Conservation (phyloP, 2,113 vertebrate species). For the Protobothrops flavoviridis region DNA sequence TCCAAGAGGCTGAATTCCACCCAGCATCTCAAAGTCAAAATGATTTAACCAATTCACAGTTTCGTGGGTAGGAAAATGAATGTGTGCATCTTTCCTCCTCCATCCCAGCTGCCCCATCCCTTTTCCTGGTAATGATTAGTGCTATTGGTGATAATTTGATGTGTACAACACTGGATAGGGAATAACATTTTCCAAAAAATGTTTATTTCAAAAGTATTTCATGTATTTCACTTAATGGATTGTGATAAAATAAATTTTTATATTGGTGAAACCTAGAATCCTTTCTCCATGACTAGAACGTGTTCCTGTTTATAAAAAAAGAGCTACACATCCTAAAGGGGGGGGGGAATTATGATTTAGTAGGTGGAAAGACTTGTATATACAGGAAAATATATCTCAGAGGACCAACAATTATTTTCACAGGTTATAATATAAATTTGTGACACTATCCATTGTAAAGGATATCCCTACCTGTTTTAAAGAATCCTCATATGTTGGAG, state of each 20-base stretch:
- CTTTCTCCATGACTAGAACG: background rate
- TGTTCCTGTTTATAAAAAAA: background rate
- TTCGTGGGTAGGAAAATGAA: background rate
- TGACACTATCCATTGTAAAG: background rate
- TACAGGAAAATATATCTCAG: background rate
- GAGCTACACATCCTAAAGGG: background rate
- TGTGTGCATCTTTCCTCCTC: too few species aligned
- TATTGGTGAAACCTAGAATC: background rate
- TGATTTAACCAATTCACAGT: background rate
- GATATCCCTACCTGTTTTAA: slow-evolving; percentile 78
- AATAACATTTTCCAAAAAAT: background rate
- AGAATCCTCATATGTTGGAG: slow-evolving; percentile 78
- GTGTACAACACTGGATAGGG: background rate
- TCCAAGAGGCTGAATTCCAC: background rate
- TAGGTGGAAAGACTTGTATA: background rate
- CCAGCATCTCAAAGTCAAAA: background rate
- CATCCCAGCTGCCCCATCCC: background rate
- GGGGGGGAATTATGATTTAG: background rate
- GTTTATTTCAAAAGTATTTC: background rate
- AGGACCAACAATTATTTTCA: background rate
- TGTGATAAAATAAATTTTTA: background rate
- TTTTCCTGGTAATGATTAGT: background rate
- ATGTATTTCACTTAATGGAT: background rate
- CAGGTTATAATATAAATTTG: background rate
- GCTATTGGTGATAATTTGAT: background rate